phyloP scores from a whole-genome alignment of 2,797 vertebrate species.

The Characodon lateralis region DNA sequence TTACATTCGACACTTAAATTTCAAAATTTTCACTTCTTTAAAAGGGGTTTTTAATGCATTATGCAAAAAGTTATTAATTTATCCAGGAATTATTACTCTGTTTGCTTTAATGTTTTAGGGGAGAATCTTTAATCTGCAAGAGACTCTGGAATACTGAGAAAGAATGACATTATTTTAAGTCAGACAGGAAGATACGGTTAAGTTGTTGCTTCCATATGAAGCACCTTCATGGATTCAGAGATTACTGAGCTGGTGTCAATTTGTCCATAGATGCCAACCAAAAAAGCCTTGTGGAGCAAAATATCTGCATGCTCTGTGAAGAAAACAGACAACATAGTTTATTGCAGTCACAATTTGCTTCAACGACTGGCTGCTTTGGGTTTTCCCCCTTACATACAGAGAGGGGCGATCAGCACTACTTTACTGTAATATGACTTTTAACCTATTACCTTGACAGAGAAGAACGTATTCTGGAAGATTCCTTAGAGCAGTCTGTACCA shows the following conservation, averaged over 20 bases:
- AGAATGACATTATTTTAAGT: not conserved
- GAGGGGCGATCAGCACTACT: not conserved
- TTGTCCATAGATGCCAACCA: constrained; percentile 96
- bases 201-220: constrained; percentile 95
- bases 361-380: not conserved
- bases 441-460: constrained; percentile 90
- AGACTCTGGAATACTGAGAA: constrained; percentile 30
- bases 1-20: constrained; percentile 30
- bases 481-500: constrained; percentile 93
- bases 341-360: not conserved
- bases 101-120: constrained; percentile 17
- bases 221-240: constrained; percentile 93
- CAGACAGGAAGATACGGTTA: constrained; percentile 63
- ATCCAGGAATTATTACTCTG: constrained; percentile 28
- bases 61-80: constrained; percentile 47
- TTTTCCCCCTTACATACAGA: not conserved
- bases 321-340: constrained; percentile 1
- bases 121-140: constrained; percentile 35
- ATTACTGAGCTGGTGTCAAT: constrained; percentile 97
- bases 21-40: constrained; percentile 30
- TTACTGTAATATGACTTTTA: not conserved
- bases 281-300: constrained; percentile 93
- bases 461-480: constrained; percentile 96
- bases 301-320: constrained; percentile 91
- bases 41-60: constrained; percentile 29